Conservation (phyloP, 37 sponge, comb jelly and placozoan genomes). For the Mnemiopsis leidyi region DNA sequence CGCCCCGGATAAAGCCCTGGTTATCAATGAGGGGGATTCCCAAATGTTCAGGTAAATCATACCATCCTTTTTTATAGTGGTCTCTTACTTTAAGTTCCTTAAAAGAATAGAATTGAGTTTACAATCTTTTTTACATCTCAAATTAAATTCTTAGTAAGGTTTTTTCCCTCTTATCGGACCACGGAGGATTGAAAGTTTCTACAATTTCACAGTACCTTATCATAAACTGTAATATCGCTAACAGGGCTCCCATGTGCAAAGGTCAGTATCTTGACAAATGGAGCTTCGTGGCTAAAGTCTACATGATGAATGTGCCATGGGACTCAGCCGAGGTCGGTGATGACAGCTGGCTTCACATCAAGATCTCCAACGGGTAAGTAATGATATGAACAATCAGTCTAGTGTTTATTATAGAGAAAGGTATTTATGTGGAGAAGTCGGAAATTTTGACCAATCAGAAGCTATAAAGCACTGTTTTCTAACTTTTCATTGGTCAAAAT, state of each 20-base stretch:
- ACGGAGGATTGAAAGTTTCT: background rate
- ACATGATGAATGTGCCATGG: conserved; percentile 47
- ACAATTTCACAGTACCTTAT: background rate
- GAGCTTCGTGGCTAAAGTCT: conserved; percentile 12
- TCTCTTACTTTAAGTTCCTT: no score
- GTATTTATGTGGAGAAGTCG: no score
- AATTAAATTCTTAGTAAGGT: no score
- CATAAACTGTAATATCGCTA: background rate
- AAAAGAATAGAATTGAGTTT: no score
- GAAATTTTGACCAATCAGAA: no score
- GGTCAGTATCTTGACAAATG: background rate
- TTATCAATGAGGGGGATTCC: background rate
- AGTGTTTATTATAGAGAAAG: no score
- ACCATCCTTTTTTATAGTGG: no score
- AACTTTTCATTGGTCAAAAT: no score
- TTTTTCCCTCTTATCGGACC: no score
- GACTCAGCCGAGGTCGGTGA: background rate
- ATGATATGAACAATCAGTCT: no score
- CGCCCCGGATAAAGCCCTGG: background rate
- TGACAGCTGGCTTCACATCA: background rate
- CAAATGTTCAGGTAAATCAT: conserved; percentile 32
- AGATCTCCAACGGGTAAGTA: conserved; percentile 9
- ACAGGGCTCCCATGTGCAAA: conserved; percentile 33
- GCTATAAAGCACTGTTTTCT: no score
- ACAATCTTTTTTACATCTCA: no score